Percentiles rank a stretch among this genome's conserved stretches.
These are phyloP conservation scores for Thripadectes ignobilis DNA, from an alignment of 2,797 vertebrate species.

Conservation along the genomic window DNA sequence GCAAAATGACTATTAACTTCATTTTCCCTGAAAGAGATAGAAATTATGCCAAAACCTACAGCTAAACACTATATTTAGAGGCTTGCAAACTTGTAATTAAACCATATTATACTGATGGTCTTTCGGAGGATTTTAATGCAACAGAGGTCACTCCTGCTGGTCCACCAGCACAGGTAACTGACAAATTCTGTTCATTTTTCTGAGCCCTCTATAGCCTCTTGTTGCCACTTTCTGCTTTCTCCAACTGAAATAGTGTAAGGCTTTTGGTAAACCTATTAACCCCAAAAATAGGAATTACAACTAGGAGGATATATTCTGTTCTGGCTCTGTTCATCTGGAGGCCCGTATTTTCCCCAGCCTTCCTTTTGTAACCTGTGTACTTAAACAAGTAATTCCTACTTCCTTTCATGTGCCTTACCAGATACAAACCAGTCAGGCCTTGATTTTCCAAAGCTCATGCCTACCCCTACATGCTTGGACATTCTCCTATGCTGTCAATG, in stretches of 20 bases:
- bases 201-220: neutral
- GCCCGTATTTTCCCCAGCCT: neutral
- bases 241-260: neutral
- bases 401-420: neutral
- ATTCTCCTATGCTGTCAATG: neutral
- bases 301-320: neutral
- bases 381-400: neutral
- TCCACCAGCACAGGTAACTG: neutral
- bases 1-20: neutral
- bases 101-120: neutral
- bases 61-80: neutral
- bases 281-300: neutral
- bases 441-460: neutral
- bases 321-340: neutral
- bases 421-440: neutral
- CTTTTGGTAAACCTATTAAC: neutral
- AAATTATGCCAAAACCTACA: neutral
- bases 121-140: neutral
- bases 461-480: accelerated
- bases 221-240: neutral
- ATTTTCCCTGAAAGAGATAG: neutral
- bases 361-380: accelerated
- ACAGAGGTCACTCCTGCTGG: too few species aligned
- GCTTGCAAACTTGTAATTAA: neutral
- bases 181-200: neutral